Evolutionary conservation across 2,888 invertebrate species (phyloP).

Genomic region (Steinernema hermaphroditum): DNA sequence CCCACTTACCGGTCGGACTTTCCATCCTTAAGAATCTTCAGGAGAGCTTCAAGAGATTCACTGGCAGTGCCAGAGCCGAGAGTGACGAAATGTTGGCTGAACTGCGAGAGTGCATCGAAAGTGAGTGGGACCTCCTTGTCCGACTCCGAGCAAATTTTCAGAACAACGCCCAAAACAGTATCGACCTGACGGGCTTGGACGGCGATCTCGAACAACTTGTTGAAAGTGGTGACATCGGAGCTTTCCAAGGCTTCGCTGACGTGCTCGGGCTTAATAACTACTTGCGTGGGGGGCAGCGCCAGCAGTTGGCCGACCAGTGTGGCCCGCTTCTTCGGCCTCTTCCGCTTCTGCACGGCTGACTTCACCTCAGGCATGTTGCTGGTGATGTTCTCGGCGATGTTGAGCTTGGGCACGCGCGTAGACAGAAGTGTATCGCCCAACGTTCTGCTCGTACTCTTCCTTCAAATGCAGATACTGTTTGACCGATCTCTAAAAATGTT

Average conservation of each 20-base stretch:
- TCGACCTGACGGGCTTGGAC: slow-evolving; percentile 16
- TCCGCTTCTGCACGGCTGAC: not conserved
- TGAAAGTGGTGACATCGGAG: not conserved
- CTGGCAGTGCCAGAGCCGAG: not conserved
- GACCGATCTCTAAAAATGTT: too few species aligned
- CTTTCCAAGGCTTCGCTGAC: not conserved
- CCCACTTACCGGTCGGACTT: not conserved
- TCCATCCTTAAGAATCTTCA: not conserved
- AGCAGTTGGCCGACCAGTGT: not conserved
- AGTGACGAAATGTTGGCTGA: not conserved
- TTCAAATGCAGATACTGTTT: too few species aligned
- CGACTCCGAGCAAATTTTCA: not conserved
- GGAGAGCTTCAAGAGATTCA: not conserved
- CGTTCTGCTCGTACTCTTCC: too few species aligned
- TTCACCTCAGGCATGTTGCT: too few species aligned
- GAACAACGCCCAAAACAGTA: not conserved
- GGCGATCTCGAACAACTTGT: not conserved
- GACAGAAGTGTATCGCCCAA: too few species aligned
- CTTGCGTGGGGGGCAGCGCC: not conserved
- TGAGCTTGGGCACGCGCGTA: too few species aligned
- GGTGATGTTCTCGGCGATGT: too few species aligned
- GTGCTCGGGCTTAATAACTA: not conserved
- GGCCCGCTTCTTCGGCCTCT: not conserved
- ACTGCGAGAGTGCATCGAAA: slow-evolving; percentile 1
- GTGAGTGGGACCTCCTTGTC: slow-evolving; percentile 6